Evolutionary conservation across 2,113 vertebrate genomes (phyloP).

Genomic region (Ceuthmochares aereus): DNA sequence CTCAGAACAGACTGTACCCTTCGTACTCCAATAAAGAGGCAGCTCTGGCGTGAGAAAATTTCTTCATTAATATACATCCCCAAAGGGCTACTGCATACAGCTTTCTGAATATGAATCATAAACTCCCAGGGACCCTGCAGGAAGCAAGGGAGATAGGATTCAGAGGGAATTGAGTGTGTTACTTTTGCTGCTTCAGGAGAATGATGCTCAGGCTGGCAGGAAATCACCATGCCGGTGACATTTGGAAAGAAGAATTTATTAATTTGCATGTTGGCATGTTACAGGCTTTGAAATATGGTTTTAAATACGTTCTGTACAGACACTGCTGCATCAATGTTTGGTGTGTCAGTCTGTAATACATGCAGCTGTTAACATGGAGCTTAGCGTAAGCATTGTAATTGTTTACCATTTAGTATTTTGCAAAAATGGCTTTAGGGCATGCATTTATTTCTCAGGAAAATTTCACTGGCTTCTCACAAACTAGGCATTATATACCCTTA

Average conservation of each 20-base stretch:
- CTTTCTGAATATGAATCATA: slow-evolving; percentile 74
- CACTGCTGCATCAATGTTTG: neutral
- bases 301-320: slow-evolving; percentile 36
- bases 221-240: slow-evolving; percentile 68
- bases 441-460: slow-evolving; percentile 66
- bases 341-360: slow-evolving; percentile 28
- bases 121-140: slow-evolving; percentile 50
- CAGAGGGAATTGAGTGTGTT: slow-evolving; percentile 66
- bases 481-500: neutral
- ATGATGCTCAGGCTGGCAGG: slow-evolving; percentile 43
- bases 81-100: slow-evolving; percentile 60
- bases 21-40: slow-evolving; percentile 72
- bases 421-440: slow-evolving; percentile 52
- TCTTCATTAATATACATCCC: slow-evolving; percentile 79
- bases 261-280: slow-evolving; percentile 72
- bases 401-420: slow-evolving; percentile 70
- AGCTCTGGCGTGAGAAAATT: slow-evolving; percentile 70
- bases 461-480: slow-evolving; percentile 54
- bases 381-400: slow-evolving; percentile 68
- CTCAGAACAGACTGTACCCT: slow-evolving; percentile 79
- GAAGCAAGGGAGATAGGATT: slow-evolving; percentile 65
- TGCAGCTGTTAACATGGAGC: slow-evolving; percentile 61
- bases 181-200: slow-evolving; percentile 68
- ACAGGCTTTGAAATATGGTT: slow-evolving; percentile 66
- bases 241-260: slow-evolving; percentile 72